A percentile compares a stretch with the other conserved stretches of the same genome.
phyloP scores from a whole-genome alignment of 1,140 invertebrate species.

The Philaenus spumarius region DNA sequence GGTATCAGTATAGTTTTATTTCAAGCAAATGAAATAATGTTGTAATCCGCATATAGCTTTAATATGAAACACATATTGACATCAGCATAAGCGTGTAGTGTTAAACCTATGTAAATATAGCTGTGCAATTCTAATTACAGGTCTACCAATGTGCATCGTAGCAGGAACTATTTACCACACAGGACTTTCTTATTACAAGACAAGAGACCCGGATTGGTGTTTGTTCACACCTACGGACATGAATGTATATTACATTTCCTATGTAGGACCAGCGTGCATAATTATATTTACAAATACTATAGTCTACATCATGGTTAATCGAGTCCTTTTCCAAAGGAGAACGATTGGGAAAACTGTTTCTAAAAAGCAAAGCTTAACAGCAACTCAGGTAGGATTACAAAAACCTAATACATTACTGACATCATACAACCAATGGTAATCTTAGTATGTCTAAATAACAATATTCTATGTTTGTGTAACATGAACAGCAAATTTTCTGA shows the following conservation, averaged over 20 bases:
- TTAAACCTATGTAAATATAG: no score
- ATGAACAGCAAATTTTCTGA: no score
- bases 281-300: conserved; percentile 44
- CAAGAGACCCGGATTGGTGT: conserved; percentile 29
- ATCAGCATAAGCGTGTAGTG: no score
- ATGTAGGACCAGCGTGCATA: conserved; percentile 40
- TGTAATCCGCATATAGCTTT: no score
- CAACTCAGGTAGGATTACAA: conserved; percentile 29
- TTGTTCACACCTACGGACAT: conserved; percentile 28
- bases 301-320: conserved; percentile 44
- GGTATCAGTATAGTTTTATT: no score
- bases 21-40: no score
- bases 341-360: conserved; percentile 24
- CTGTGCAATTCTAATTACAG: conserved; percentile 39
- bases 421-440: no score
- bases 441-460: no score
- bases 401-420: no score
- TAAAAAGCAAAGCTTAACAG: conserved; percentile 20
- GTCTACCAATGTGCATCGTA: conserved; percentile 34
- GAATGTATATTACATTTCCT: conserved; percentile 30
- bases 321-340: conserved; percentile 42
- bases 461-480: no score
- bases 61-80: no score
- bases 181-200: conserved; percentile 28
- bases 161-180: conserved; percentile 20